Evolutionary conservation across 1,140 invertebrate genomes (phyloP).

Genomic region (Eulimnadia texana): DNA sequence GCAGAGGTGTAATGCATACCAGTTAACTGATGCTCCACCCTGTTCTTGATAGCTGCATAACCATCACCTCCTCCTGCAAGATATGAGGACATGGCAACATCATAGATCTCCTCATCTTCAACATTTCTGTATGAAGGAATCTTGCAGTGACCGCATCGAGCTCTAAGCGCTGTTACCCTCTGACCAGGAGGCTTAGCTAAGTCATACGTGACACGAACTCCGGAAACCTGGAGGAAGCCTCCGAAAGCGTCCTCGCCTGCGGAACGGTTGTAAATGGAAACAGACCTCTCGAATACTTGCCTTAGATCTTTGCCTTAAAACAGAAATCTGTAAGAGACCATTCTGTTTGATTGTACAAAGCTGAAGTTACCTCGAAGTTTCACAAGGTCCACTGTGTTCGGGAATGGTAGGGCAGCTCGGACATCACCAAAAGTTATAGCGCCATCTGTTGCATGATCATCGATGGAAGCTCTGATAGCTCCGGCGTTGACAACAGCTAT

Average conservation of each 20-base stretch:
- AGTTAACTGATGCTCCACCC: conserved; percentile 26
- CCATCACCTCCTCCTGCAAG: conserved; percentile 51
- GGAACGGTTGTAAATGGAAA: conserved; percentile 33
- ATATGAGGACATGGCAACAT: conserved; percentile 39
- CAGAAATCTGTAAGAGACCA: neutral
- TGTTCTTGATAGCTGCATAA: conserved; percentile 30
- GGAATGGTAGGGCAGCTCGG: conserved; percentile 49
- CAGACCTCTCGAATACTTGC: conserved; percentile 43
- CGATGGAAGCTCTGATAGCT: conserved; percentile 48
- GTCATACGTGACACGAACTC: conserved; percentile 37
- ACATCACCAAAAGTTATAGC: conserved; percentile 49
- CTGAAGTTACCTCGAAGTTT: conserved; percentile 35
- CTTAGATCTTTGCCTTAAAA: conserved; percentile 39
- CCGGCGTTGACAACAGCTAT: conserved; percentile 62
- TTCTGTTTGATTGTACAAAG: no score
- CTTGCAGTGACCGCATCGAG: conserved; percentile 46
- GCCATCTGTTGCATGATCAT: conserved; percentile 33
- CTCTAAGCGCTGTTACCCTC: conserved; percentile 37
- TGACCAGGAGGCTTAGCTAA: conserved; percentile 35
- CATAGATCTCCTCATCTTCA: conserved; percentile 24
- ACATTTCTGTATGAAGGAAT: conserved; percentile 31
- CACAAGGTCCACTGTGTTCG: conserved; percentile 48
- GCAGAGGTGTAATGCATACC: conserved; percentile 14
- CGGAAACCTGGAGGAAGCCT: conserved; percentile 45
- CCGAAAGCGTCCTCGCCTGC: conserved; percentile 35